These are phyloP conservation scores for Neogale vison DNA, from an alignment of 2,113 vertebrate genomes.

Conservation along the genomic window DNA sequence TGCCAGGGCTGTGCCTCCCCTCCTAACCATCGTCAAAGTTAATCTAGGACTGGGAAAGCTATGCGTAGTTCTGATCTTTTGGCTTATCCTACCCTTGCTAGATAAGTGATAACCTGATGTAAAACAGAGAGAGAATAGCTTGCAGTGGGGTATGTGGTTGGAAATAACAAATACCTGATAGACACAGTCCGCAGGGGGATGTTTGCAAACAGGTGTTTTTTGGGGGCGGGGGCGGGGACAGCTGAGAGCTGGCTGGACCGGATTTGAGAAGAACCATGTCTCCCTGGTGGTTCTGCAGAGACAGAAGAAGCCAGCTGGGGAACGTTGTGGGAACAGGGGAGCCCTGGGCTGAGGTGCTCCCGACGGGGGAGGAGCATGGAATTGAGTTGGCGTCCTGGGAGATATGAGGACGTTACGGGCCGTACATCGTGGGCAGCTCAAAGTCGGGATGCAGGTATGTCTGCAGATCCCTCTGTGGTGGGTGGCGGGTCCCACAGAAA, in stretches of 20 bases:
- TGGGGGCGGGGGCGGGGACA: no score
- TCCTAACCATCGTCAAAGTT: conserved; percentile 48
- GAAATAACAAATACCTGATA: neutral
- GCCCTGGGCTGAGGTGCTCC: accelerated
- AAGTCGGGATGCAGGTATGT: neutral
- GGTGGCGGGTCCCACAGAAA: accelerated
- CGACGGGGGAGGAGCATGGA: accelerated
- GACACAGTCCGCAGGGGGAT: neutral
- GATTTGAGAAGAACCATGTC: accelerated
- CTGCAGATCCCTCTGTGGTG: neutral
- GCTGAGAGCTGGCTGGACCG: accelerated
- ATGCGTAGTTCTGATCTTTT: conserved; percentile 16
- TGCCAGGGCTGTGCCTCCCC: conserved; percentile 52
- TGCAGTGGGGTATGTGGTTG: no score
- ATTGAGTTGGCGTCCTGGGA: accelerated
- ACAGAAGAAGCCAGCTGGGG: no score
- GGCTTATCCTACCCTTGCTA: neutral
- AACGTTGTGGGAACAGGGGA: accelerated
- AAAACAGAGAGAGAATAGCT: neutral
- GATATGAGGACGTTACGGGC: accelerated
- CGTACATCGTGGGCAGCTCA: accelerated
- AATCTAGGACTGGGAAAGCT: conserved; percentile 41
- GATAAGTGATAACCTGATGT: accelerated
- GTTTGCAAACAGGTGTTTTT: accelerated
- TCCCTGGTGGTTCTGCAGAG: accelerated